Evolutionary conservation across 1,140 invertebrate species (phyloP), one percentile per base, ranked within the genome.

Genomic region (Nylanderia fulva): DNA sequence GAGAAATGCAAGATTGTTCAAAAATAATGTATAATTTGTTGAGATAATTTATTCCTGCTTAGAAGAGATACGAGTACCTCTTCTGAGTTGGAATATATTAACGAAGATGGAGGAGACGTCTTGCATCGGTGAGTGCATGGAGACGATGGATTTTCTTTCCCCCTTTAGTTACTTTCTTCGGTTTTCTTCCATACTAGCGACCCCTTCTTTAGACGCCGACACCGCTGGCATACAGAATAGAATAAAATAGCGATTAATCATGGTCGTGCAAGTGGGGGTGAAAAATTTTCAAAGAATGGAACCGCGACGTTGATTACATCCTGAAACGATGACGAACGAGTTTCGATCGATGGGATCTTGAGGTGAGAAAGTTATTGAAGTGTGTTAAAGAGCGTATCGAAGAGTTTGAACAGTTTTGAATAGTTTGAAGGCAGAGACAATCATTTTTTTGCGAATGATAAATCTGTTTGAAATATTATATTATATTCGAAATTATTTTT

Each of bases 221-320:
- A 64, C 39, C 48, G 63, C 33, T 68, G 2, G 77, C 79, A 71
- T 85, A 82, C 48, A 64, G 64, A 83, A 72, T 83, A 69, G 77
- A 77, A 45, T 76, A 75, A 84, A 87, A 76, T 54, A 60, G 48
- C 86, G 79, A 88, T 88, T 88, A 86, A 86, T 86, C 85, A 86
- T 76, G 63, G 36, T 63, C 27, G 77, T 64, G 58, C 56, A 68
- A n/a, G 56, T 60, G 64, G 74, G 64, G 63, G 82, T 88, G 82
- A 88, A 87, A 89, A 89, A 86, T 88, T 84, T 42, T 61, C 66
- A 15, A 54, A 80, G 72, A 69, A 84, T 72, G 64, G 54, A 56
- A 86, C 56, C 27, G 56, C 63, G 86, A 77, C 88, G 52, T 86
- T 77, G 80, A 87, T 88, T 79, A 84, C 66, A 45, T 85, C 18